Evolutionary conservation across 1,140 invertebrate genomes (phyloP).

Genomic region (Helicoverpa armigera): DNA sequence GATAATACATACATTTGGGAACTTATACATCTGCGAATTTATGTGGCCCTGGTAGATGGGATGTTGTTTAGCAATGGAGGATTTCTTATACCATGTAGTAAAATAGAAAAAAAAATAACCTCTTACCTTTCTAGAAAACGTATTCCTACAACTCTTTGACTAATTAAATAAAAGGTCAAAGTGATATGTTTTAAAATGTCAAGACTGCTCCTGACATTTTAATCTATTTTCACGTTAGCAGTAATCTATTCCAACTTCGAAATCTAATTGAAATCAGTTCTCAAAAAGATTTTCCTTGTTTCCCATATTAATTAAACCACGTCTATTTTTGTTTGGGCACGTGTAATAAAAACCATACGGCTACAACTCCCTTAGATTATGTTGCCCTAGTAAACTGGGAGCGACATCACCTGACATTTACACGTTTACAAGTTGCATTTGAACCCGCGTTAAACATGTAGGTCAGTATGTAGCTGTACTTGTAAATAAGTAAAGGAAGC

Average conservation of each 20-base stretch:
- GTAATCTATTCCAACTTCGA: no score
- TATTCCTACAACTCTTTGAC: no score
- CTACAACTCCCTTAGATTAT: background rate
- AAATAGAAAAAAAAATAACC: no score
- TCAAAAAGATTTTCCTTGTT: background rate
- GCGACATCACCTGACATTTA: background rate
- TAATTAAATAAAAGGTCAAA: no score
- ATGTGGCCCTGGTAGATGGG: background rate
- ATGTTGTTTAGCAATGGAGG: background rate
- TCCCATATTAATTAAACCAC: background rate
- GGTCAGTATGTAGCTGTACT: conserved; percentile 44
- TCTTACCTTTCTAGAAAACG: no score
- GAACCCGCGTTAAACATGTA: conserved; percentile 38
- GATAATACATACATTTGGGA: background rate
- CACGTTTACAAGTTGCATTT: conserved; percentile 12
- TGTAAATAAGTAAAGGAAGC: conserved; percentile 46
- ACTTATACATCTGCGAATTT: background rate
- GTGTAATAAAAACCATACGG: background rate
- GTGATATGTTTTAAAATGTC: no score
- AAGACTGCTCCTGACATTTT: no score
- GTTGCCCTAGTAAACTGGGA: background rate
- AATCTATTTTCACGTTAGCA: no score
- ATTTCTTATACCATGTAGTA: no score
- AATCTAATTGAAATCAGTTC: no score
- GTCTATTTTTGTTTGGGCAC: background rate